Evolutionary conservation across 2,888 invertebrate species (phyloP), one percentile per base, ranked within the genome.

Genomic region (Metopia argyrocephala): DNA sequence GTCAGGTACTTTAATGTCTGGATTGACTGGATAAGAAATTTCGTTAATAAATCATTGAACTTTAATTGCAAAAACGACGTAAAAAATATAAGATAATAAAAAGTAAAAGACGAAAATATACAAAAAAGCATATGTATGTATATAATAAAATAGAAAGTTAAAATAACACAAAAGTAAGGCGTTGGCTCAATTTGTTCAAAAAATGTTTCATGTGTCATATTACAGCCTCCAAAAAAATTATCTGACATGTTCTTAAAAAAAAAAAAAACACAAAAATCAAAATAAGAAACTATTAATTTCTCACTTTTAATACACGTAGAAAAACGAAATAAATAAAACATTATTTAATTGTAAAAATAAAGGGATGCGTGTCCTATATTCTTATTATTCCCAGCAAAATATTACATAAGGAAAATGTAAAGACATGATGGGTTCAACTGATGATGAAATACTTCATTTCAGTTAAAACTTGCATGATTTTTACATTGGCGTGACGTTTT

Each of bases 141-240:
- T 38, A 3, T 23, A 38, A 66, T n/a, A 31, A 73, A 78, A 73
- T 78, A 73, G 78, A 78, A 78, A 78, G 78, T 78, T 69, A 18
- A 48, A 2, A 15, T 7, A 38, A 38, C 9, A 38, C 9, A 38
- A 38, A 48, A 52, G 54, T 78, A 81, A 75, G 81, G 81, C 81
- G 81, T 81, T 81, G 81, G 54, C 61, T 75, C 48, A 74, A 64
- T 71, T 66, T 70, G 31, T 46, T 69, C 75, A 75, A 25, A 38
- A 38, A 38, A 48, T 54, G 38, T 69, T 80, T 68, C 27, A 56
- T 74, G 46, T 70, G 52, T 45, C 56, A 52, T 66, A 46, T 62
- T 73, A 68, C 66, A 68, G 56, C 68, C 23, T 52, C 73, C 68
- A 64, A 61, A 52, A n/a, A n/a, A n/a, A n/a, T n/a, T n/a, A n/a